Percentiles rank a stretch among this genome's conserved stretches.
Conservation (phyloP, 2,888 invertebrate genomes). For the Amiota minor region DNA sequence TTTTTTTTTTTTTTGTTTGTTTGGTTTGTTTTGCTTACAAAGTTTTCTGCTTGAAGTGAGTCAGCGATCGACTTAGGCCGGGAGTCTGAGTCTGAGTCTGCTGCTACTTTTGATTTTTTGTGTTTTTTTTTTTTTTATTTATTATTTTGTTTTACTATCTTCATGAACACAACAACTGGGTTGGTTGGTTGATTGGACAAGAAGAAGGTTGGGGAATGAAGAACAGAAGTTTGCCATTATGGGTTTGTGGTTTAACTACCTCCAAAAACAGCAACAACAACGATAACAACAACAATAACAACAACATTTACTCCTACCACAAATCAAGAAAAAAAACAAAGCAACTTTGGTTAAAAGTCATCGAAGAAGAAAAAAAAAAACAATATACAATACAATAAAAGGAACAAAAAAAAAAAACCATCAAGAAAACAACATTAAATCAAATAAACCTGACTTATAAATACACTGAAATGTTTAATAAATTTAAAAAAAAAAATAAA, state of each 20-base stretch:
- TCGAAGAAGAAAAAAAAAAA: constrained; percentile 20
- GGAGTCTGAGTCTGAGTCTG: not conserved
- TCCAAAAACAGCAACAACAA: constrained; percentile 62
- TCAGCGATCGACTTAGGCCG: not conserved
- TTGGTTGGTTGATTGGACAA: too few species aligned
- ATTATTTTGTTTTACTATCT: not conserved
- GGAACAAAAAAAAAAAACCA: constrained; percentile 4
- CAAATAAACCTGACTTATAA: not conserved
- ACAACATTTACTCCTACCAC: constrained; percentile 28
- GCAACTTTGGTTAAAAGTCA: constrained; percentile 23
- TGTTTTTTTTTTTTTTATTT: not conserved
- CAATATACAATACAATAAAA: constrained; percentile 6
- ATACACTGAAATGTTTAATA: too few species aligned
- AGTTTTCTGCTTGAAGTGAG: constrained; percentile 9
- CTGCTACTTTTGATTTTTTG: not conserved
- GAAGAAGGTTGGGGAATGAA: too few species aligned
- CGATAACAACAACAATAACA: constrained; percentile 45
- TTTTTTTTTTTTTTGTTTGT: not conserved
- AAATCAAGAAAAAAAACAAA: constrained; percentile 37
- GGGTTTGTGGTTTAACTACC: constrained; percentile 68
- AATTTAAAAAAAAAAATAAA: too few species aligned
- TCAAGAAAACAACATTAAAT: not conserved
- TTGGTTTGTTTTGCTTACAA: not conserved
- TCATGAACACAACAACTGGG: too few species aligned
- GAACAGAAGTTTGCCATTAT: constrained; percentile 60